Conservation (phyloP, 2,888 invertebrate genomes). For the Salticus scenicus region DNA sequence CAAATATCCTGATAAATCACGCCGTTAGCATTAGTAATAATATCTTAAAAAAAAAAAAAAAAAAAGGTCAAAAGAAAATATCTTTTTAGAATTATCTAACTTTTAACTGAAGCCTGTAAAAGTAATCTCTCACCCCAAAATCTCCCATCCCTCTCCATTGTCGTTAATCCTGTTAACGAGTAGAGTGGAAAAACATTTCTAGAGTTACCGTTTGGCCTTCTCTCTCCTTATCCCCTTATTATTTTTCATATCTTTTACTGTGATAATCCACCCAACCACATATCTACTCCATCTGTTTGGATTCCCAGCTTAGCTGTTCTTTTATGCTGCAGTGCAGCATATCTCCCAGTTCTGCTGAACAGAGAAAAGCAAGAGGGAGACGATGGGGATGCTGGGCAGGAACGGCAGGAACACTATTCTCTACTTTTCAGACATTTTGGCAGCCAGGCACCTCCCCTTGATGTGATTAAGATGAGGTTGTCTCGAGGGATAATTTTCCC, state of each 20-base stretch:
- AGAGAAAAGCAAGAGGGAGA: too few species aligned
- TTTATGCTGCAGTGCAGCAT: background rate
- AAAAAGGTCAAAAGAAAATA: background rate
- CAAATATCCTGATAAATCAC: slow-evolving; percentile 11
- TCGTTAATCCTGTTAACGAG: slow-evolving; percentile 58
- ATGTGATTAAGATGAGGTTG: background rate
- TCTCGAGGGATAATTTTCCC: background rate
- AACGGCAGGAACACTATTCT: background rate
- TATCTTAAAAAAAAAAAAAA: background rate
- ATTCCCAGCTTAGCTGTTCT: slow-evolving; percentile 4
- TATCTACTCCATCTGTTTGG: slow-evolving; percentile 2
- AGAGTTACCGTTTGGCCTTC: background rate
- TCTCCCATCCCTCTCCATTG: background rate
- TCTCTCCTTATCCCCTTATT: background rate
- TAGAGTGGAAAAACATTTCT: slow-evolving; percentile 54
- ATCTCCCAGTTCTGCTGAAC: too few species aligned
- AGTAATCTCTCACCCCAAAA: background rate
- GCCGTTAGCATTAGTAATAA: background rate
- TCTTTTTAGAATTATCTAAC: background rate
- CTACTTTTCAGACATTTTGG: background rate
- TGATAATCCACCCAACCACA: background rate
- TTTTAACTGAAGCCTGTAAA: background rate
- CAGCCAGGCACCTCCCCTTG: background rate
- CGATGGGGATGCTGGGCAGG: too few species aligned
- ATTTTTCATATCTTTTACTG: background rate